phyloP scores from a whole-genome alignment of 2,797 vertebrate species.

The Echiichthys vipera region DNA sequence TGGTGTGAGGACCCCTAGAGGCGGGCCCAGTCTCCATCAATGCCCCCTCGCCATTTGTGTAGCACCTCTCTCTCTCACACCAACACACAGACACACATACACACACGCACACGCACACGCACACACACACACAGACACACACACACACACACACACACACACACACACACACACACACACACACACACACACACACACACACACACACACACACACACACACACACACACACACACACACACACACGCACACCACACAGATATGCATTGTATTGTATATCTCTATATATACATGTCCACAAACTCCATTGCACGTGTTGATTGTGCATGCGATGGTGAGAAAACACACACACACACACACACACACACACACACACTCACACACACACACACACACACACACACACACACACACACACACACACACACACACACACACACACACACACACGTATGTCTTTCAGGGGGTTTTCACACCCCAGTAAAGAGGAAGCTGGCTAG shows the following conservation, averaged over 20 bases:
- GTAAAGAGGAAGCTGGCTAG: constrained; percentile 85
- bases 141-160: constrained; percentile 33
- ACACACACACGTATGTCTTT: constrained; percentile 59
- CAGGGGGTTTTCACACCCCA: constrained; percentile 81
- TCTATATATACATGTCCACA: constrained; percentile 29
- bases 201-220: constrained; percentile 29
- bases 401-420: constrained; percentile 34
- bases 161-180: constrained; percentile 31
- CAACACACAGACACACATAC: constrained; percentile 31
- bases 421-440: constrained; percentile 32
- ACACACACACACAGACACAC: constrained; percentile 28
- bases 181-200: constrained; percentile 29
- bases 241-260: constrained; percentile 32
- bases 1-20: constrained; percentile 89
- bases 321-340: constrained; percentile 8
- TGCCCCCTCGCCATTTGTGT: constrained; percentile 72
- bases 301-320: constrained; percentile 33
- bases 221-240: constrained; percentile 30
- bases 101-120: constrained; percentile 28
- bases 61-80: constrained; percentile 49
- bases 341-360: constrained; percentile 30
- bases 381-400: constrained; percentile 27
- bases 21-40: constrained; percentile 76
- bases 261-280: constrained; percentile 42
- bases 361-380: constrained; percentile 40